Conservation (phyloP, 2,797 vertebrate genomes). For the Clarias platycephalus region DNA sequence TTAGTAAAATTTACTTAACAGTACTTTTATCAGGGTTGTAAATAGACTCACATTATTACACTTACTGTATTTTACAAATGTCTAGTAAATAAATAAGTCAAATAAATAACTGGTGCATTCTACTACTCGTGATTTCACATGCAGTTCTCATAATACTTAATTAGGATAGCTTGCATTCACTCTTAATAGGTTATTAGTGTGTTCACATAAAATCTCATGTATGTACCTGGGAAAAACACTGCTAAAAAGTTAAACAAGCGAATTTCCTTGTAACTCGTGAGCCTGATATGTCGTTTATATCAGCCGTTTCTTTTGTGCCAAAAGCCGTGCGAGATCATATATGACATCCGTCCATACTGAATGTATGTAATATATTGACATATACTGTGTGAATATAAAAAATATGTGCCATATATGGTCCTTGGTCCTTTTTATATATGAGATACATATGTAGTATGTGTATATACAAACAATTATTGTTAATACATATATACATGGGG, state of each 20-base stretch:
- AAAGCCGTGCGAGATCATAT: background rate
- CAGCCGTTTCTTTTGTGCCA: background rate
- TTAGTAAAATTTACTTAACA: background rate
- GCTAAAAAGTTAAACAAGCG: background rate
- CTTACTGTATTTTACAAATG: background rate
- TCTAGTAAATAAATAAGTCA: no score
- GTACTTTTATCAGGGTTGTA: background rate
- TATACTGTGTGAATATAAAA: no score
- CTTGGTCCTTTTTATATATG: no score
- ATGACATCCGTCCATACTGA: background rate
- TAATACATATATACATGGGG: no score
- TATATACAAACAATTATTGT: no score
- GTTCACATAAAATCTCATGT: background rate
- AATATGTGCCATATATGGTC: no score
- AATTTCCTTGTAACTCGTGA: background rate
- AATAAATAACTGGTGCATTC: background rate
- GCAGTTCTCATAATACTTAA: background rate
- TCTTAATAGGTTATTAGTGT: constrained; percentile 8
- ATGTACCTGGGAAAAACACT: background rate
- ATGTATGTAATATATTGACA: no score
- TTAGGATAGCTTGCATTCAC: background rate
- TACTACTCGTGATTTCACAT: background rate
- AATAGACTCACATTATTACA: background rate
- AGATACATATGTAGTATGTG: no score
- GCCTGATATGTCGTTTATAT: background rate